Conservation (phyloP, 2,888 invertebrate species). For the Blera fallax region DNA sequence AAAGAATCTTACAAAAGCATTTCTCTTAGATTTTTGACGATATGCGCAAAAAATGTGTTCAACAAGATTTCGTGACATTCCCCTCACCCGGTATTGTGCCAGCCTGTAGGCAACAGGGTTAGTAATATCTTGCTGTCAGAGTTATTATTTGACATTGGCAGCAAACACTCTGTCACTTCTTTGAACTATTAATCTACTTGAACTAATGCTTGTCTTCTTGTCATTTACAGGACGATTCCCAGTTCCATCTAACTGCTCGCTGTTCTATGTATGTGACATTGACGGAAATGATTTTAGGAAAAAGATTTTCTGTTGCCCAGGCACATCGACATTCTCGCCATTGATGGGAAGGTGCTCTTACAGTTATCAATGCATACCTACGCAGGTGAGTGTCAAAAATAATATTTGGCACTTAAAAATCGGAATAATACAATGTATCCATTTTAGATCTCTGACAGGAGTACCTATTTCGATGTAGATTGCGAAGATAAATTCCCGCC, state of each 20-base stretch:
- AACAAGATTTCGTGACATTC: slow-evolving; percentile 72
- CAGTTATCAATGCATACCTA: slow-evolving; percentile 77
- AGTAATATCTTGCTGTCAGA: not conserved
- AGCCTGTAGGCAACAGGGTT: slow-evolving; percentile 74
- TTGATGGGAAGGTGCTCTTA: slow-evolving; percentile 77
- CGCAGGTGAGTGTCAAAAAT: slow-evolving; percentile 66
- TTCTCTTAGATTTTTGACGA: slow-evolving; percentile 76
- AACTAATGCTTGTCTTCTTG: not conserved
- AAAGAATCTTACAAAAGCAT: not conserved
- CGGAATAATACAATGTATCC: not conserved
- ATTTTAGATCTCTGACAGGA: slow-evolving; percentile 75
- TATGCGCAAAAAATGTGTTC: slow-evolving; percentile 75
- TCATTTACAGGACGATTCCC: slow-evolving; percentile 78
- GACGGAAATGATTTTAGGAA: slow-evolving; percentile 76
- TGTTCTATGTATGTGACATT: slow-evolving; percentile 79
- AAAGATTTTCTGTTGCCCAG: slow-evolving; percentile 78
- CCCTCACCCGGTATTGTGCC: slow-evolving; percentile 75
- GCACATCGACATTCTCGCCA: slow-evolving; percentile 77
- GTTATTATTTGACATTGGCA: too few species aligned
- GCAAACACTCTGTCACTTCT: too few species aligned
- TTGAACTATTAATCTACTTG: not conserved
- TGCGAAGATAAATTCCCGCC: slow-evolving; percentile 79
- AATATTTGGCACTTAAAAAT: too few species aligned
- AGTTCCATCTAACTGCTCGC: slow-evolving; percentile 78
- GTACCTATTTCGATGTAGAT: slow-evolving; percentile 76